phyloP scores from a whole-genome alignment of 2,113 vertebrate species.

The Rissa tridactyla region DNA sequence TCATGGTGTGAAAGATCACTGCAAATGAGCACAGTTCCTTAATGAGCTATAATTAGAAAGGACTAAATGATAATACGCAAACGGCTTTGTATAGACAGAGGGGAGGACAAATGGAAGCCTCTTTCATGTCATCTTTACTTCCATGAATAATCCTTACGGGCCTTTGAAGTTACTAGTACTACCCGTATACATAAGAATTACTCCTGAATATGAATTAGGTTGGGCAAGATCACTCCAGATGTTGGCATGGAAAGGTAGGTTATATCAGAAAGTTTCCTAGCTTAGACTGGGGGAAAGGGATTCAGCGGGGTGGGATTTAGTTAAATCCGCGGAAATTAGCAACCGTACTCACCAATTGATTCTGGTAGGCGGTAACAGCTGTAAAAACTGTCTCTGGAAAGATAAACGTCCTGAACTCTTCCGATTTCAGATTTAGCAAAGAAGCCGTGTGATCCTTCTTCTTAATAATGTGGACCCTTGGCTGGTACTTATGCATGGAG shows the following conservation, averaged over 20 bases:
- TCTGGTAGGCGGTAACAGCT: constrained; percentile 97
- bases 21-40: neutral
- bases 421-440: constrained; percentile 95
- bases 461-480: constrained; percentile 97
- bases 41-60: constrained; percentile 18
- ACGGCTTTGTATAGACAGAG: neutral
- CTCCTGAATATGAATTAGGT: neutral
- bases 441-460: constrained; percentile 99
- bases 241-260: neutral
- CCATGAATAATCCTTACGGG: neutral
- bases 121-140: neutral
- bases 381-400: constrained; percentile 98
- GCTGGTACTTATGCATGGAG: constrained; percentile 99
- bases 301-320: neutral
- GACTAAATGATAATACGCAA: neutral
- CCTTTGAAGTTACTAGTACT: neutral
- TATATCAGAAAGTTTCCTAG: neutral
- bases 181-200: neutral
- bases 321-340: neutral
- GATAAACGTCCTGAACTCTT: constrained; percentile 97
- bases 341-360: constrained; percentile 88
- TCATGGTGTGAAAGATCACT: neutral
- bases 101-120: neutral
- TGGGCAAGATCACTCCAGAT: neutral
- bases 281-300: neutral